A percentile compares a stretch with the other conserved stretches of the same genome.
phyloP scores from a whole-genome alignment of 92 coral and sea anemone species.

The Epizoanthus illoricatus region DNA sequence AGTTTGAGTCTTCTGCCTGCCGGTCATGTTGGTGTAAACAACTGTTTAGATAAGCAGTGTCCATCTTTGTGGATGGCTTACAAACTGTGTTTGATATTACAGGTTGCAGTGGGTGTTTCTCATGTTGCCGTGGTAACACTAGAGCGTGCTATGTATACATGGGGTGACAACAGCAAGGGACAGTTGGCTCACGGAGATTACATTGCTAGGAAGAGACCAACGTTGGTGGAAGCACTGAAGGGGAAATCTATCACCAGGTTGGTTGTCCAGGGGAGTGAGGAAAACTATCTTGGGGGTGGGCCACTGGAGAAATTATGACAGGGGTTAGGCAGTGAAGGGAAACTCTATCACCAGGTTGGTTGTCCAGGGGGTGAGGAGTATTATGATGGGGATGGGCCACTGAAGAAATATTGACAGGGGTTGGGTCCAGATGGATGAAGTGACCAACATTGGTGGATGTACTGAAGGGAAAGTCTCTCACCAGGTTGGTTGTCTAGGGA shows the following conservation, averaged over 20 bases:
- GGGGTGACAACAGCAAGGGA: conserved; percentile 96
- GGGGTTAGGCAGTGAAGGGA: conserved; percentile 63
- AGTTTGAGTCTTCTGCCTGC: too few species aligned
- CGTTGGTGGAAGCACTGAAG: conserved; percentile 81
- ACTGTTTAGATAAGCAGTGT: too few species aligned
- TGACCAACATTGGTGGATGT: conserved; percentile 83
- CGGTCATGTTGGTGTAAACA: too few species aligned
- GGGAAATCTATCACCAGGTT: conserved; percentile 90
- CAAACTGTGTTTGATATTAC: not conserved
- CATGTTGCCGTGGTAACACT: conserved; percentile 96
- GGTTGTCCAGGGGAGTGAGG: not conserved
- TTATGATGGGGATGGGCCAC: too few species aligned
- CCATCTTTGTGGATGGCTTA: too few species aligned
- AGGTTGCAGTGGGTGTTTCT: conserved; percentile 94
- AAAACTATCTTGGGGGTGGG: not conserved
- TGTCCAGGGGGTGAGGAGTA: not conserved
- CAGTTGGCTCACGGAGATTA: conserved; percentile 96
- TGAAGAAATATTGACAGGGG: too few species aligned
- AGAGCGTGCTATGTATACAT: conserved; percentile 86
- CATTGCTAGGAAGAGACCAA: conserved; percentile 73
- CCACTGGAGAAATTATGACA: too few species aligned
- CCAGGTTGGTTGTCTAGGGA: conserved; percentile 57
- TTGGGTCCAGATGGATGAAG: conserved; percentile 61
- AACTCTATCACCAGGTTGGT: conserved; percentile 84
- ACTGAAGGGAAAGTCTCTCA: conserved; percentile 82